Evolutionary conservation across 2,888 invertebrate species (phyloP).

Genomic region (Alviniconcha strummeri): DNA sequence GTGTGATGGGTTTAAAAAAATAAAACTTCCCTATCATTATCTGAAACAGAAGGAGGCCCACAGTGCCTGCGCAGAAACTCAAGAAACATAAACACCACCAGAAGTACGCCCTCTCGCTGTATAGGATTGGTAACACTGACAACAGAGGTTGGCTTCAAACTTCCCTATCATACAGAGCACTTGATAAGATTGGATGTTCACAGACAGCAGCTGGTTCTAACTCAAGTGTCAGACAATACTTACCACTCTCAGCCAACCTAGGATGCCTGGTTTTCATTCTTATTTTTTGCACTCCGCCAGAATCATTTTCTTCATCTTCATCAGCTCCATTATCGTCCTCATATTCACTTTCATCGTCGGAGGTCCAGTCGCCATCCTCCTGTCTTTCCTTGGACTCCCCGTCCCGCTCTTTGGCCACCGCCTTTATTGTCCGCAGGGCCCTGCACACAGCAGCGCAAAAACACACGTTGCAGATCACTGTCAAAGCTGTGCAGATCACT

Average conservation of each 20-base stretch:
- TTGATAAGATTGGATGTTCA: neutral
- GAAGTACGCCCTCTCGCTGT: neutral
- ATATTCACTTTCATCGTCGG: slow-evolving; percentile 4
- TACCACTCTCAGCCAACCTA: no score
- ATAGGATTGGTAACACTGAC: neutral
- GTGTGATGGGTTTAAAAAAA: no score
- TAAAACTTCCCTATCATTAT: no score
- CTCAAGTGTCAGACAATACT: neutral
- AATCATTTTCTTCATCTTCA: neutral
- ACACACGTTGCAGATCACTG: neutral
- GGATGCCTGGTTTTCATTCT: no score
- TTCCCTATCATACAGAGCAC: neutral
- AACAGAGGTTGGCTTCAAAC: neutral
- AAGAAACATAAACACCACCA: no score
- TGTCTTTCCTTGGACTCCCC: neutral
- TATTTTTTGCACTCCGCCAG: neutral
- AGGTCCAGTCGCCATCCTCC: neutral
- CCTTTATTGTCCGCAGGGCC: slow-evolving; percentile 13
- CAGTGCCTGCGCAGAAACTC: no score
- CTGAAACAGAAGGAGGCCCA: no score
- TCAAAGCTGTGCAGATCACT: no score
- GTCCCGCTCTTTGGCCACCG: neutral
- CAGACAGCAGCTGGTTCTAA: neutral
- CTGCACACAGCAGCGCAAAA: neutral
- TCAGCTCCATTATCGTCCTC: slow-evolving; percentile 9